Conservation (phyloP, 2,888 invertebrate species). For the Amorpha juglandis region DNA sequence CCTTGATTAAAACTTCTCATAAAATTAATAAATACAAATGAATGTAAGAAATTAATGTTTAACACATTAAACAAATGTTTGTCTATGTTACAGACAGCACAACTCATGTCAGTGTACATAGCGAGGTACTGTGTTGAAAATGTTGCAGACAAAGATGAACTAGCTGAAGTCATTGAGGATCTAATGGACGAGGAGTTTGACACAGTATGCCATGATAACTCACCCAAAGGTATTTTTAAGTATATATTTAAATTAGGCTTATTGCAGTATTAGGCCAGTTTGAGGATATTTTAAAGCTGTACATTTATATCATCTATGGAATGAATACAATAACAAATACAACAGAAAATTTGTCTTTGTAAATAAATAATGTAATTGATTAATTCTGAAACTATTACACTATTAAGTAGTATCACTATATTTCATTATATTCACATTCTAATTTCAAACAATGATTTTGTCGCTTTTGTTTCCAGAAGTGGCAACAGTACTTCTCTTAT, state of each 20-base stretch:
- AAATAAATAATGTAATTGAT: too few species aligned
- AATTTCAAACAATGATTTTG: not conserved
- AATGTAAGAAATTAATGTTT: too few species aligned
- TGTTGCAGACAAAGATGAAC: conserved; percentile 83
- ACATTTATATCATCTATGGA: too few species aligned
- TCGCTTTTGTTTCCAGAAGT: conserved; percentile 79
- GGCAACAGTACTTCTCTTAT: conserved; percentile 81
- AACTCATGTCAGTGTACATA: conserved; percentile 86
- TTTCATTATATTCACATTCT: too few species aligned
- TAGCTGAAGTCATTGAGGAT: conserved; percentile 87
- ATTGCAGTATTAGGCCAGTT: too few species aligned
- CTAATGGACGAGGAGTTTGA: conserved; percentile 90
- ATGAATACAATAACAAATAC: too few species aligned
- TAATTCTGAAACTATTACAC: too few species aligned
- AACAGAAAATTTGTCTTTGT: too few species aligned
- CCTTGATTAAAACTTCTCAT: too few species aligned
- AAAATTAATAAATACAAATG: too few species aligned
- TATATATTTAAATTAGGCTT: not conserved
- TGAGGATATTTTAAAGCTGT: not conserved
- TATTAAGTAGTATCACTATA: too few species aligned
- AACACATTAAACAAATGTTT: not conserved
- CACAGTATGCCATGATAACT: conserved; percentile 88
- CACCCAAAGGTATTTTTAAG: conserved; percentile 81
- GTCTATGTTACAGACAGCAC: conserved; percentile 81
- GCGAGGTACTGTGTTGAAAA: conserved; percentile 86